Percentiles rank a stretch among this genome's conserved stretches.
phyloP scores from a whole-genome alignment of 2,888 invertebrate species.

The Brenthis hecate region DNA sequence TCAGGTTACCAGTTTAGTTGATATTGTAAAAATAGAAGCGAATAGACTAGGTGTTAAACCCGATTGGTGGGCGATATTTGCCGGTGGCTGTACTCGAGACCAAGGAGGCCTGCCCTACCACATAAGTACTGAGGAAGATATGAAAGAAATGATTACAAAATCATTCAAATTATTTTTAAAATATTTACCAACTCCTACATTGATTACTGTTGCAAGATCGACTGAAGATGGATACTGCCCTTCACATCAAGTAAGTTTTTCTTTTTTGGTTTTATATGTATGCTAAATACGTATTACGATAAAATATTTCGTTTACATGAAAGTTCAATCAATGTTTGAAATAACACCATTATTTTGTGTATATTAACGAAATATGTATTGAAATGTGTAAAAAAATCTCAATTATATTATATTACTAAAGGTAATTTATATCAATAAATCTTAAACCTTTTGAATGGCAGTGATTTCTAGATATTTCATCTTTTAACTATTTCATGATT shows the following conservation, averaged over 20 bases:
- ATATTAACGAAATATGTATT: no score
- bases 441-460: no score
- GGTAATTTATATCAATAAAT: no score
- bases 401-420: no score
- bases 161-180: slow-evolving; percentile 83
- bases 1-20: slow-evolving; percentile 76
- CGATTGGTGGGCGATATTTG: slow-evolving; percentile 91
- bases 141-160: slow-evolving; percentile 82
- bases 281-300: no score
- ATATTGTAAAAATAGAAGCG: slow-evolving; percentile 69
- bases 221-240: slow-evolving; percentile 96
- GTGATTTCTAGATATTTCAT: no score
- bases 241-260: slow-evolving; percentile 80
- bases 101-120: slow-evolving; percentile 93
- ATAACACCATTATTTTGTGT: no score
- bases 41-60: slow-evolving; percentile 84
- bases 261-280: background rate
- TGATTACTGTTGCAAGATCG: slow-evolving; percentile 92
- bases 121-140: slow-evolving; percentile 86
- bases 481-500: no score
- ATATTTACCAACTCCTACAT: slow-evolving; percentile 81
- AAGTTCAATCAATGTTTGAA: no score
- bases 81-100: slow-evolving; percentile 94
- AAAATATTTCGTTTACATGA: no score
- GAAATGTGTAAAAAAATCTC: no score